A percentile compares a stretch with the other conserved stretches of the same genome.
These are phyloP conservation scores for Apotomis betuletana DNA, from an alignment of 2,888 invertebrate species.

Conservation along the genomic window DNA sequence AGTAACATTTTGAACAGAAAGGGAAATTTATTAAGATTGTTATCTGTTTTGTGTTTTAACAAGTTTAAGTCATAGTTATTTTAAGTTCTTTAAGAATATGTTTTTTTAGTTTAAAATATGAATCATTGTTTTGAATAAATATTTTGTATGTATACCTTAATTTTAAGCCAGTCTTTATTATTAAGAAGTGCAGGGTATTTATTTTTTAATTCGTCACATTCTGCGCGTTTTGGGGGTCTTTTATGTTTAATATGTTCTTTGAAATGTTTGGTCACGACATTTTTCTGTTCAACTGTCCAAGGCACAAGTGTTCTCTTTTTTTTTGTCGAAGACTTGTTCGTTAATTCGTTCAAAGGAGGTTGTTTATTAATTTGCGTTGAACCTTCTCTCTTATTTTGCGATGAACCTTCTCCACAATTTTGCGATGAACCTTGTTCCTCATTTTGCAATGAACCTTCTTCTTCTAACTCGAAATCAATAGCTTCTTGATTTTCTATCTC, in stretches of 20 bases:
- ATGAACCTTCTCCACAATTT: background rate
- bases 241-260: constrained; percentile 43
- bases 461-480: constrained; percentile 8
- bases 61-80: no score
- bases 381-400: background rate
- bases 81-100: no score
- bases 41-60: no score
- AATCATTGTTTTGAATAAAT: background rate
- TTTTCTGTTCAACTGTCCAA: constrained; percentile 44
- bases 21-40: no score
- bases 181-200: constrained; percentile 37
- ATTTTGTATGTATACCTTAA: constrained; percentile 47
- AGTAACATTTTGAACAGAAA: no score
- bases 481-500: constrained; percentile 23
- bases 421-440: background rate
- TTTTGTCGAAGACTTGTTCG: background rate
- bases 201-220: constrained; percentile 45
- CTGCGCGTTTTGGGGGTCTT: constrained; percentile 44
- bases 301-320: constrained; percentile 28
- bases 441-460: background rate
- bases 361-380: background rate
- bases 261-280: constrained; percentile 41
- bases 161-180: constrained; percentile 47
- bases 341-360: constrained; percentile 11
- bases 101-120: no score